Percentiles rank a stretch among this genome's conserved stretches.
These are phyloP conservation scores for Thermophis baileyi DNA, from an alignment of 2,113 vertebrate genomes.

Conservation along the genomic window DNA sequence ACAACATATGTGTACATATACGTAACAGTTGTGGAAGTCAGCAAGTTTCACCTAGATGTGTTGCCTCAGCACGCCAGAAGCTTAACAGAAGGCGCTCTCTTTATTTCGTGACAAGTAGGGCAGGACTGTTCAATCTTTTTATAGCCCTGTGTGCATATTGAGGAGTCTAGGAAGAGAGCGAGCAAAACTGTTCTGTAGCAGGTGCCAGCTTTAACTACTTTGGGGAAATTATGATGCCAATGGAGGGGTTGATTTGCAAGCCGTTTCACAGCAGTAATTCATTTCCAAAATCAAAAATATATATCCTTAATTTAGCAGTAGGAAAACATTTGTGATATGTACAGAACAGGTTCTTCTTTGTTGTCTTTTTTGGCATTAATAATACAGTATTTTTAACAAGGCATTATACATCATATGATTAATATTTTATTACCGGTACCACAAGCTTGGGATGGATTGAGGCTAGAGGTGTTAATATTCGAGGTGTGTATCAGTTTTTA, in stretches of 20 bases:
- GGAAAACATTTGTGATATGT: neutral
- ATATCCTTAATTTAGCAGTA: neutral
- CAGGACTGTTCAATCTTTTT: neutral
- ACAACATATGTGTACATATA: neutral
- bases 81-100: neutral
- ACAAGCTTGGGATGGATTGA: neutral
- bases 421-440: neutral
- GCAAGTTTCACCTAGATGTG: neutral
- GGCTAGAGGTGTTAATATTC: neutral
- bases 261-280: neutral
- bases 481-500: conserved; percentile 49
- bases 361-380: neutral
- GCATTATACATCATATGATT: neutral
- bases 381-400: neutral
- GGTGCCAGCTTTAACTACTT: neutral
- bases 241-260: neutral
- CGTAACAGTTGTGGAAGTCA: neutral
- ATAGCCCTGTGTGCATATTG: neutral
- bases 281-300: neutral
- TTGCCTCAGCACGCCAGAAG: neutral
- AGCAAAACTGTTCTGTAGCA: neutral
- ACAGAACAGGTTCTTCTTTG: neutral
- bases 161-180: neutral
- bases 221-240: neutral
- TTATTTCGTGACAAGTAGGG: neutral